A percentile compares a stretch with the other conserved stretches of the same genome.
These are phyloP conservation scores for Eristalis arbustorum DNA, from an alignment of 2,888 invertebrate genomes.

Conservation along the genomic window DNA sequence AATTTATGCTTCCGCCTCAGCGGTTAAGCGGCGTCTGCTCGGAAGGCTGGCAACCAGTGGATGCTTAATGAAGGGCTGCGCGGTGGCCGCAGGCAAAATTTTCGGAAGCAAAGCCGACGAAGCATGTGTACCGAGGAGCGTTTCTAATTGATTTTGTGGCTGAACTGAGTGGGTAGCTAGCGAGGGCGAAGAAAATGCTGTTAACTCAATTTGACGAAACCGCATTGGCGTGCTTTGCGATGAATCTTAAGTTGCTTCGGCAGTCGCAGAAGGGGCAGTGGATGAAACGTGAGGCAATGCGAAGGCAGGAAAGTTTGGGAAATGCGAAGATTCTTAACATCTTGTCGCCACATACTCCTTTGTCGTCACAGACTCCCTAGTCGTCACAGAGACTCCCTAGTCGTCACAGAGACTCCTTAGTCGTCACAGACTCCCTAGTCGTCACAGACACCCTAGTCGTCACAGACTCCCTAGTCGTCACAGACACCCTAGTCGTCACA, in stretches of 20 bases:
- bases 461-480: no score
- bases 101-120: not conserved
- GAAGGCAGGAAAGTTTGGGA: not conserved
- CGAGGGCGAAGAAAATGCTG: not conserved
- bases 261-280: not conserved
- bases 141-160: not conserved
- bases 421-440: no score
- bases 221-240: not conserved
- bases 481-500: no score
- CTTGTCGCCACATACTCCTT: no score
- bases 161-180: not conserved
- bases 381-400: no score
- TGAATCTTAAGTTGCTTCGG: not conserved
- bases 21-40: not conserved
- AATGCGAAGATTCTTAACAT: no score
- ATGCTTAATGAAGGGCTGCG: not conserved
- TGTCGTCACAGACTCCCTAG: no score
- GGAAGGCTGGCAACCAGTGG: not conserved
- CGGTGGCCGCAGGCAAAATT: not conserved
- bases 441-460: no score
- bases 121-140: not conserved
- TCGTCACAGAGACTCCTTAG: no score
- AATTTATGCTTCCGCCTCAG: not conserved
- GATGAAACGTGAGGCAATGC: not conserved
- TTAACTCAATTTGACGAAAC: not conserved